Conservation (phyloP, 1,140 invertebrate genomes). For the Drusus annulatus region DNA sequence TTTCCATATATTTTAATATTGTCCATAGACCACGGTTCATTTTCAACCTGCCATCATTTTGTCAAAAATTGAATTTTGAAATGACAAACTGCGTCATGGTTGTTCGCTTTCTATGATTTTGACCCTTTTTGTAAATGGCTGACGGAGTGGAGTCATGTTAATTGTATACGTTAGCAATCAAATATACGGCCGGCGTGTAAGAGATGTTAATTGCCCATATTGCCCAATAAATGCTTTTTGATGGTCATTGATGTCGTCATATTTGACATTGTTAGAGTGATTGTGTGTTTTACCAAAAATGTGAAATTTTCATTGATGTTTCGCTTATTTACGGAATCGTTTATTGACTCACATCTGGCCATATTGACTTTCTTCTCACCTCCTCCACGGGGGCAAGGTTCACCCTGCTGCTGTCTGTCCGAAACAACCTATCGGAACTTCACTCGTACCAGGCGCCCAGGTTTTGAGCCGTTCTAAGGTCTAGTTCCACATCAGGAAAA, state of each 20-base stretch:
- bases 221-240: slow-evolving; percentile 2
- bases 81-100: not conserved
- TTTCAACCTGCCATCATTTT: too few relatives aligned
- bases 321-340: not conserved
- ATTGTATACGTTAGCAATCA: slow-evolving; percentile 3
- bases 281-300: not conserved
- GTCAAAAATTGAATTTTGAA: too few relatives aligned
- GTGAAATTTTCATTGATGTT: not conserved
- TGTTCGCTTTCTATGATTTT: not conserved
- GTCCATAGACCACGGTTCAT: too few relatives aligned
- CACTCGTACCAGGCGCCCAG: too few relatives aligned
- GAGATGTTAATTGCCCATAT: slow-evolving; percentile 7
- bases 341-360: too few relatives aligned
- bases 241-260: not conserved
- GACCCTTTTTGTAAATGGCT: slow-evolving; percentile 18
- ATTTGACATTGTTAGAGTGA: not conserved
- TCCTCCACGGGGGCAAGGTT: too few relatives aligned
- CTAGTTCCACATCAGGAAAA: too few relatives aligned
- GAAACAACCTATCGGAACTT: too few relatives aligned
- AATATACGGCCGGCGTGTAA: slow-evolving; percentile 1
- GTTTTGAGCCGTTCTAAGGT: too few relatives aligned
- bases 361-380: too few relatives aligned
- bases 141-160: not conserved
- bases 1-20: too few relatives aligned
- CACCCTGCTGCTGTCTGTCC: too few relatives aligned